phyloP scores from a whole-genome alignment of 2,113 vertebrate species.

The Odobenus rosmarus region DNA sequence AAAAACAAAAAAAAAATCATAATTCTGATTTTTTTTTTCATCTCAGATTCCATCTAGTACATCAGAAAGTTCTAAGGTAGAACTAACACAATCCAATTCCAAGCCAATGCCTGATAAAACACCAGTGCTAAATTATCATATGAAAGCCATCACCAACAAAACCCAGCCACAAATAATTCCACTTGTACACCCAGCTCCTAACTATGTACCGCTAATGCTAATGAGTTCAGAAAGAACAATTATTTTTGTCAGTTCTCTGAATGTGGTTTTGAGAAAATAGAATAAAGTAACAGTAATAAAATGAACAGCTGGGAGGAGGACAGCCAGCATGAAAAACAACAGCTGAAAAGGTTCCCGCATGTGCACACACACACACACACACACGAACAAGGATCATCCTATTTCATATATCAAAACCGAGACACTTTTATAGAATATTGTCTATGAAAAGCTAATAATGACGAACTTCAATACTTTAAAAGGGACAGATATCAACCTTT shows the following conservation, averaged over 20 bases:
- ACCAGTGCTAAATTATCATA: background rate
- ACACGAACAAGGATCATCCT: background rate
- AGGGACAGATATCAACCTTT: background rate
- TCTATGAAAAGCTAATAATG: background rate
- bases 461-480: background rate
- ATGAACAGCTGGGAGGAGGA: slow-evolving; percentile 45
- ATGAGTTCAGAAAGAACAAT: slow-evolving; percentile 12
- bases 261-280: background rate
- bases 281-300: slow-evolving; percentile 54
- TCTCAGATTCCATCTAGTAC: background rate
- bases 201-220: background rate
- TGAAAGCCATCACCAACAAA: background rate
- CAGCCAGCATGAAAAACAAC: slow-evolving; percentile 43
- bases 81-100: background rate
- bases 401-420: background rate
- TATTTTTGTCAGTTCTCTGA: slow-evolving; percentile 17
- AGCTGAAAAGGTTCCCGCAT: background rate
- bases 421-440: background rate
- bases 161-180: background rate
- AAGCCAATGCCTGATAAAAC: background rate
- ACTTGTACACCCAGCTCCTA: background rate
- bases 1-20: background rate
- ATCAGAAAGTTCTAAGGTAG: background rate
- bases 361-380: background rate
- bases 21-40: background rate